Conservation (phyloP, 64 coral and sea anemone genomes). For the Trachythela sp. region DNA sequence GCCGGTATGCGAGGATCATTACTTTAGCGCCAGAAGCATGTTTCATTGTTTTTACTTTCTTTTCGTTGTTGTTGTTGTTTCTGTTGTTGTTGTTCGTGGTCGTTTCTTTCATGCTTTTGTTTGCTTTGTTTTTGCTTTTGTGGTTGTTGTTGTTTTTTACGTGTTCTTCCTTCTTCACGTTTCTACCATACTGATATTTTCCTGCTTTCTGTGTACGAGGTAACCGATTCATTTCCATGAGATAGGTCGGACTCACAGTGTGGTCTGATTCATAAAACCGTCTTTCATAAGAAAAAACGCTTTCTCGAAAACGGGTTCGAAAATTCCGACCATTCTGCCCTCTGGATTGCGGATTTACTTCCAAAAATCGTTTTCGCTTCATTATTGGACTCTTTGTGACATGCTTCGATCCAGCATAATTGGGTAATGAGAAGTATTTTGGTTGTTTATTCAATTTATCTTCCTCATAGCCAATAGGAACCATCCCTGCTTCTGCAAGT, state of each 20-base stretch:
- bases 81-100: background rate
- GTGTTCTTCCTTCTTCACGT: background rate
- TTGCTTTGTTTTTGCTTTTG: too few relatives aligned
- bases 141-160: background rate
- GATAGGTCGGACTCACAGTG: background rate
- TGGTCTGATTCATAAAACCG: background rate
- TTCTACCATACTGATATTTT: background rate
- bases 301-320: background rate
- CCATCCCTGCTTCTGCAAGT: background rate
- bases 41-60: background rate
- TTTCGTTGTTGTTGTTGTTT: background rate
- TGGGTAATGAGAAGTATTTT: background rate
- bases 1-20: conserved; percentile 13
- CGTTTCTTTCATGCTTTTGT: background rate
- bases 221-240: background rate
- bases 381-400: background rate
- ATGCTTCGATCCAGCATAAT: background rate
- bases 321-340: background rate
- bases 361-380: background rate
- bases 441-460: background rate
- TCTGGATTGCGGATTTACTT: background rate
- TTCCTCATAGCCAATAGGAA: background rate
- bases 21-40: background rate
- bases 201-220: background rate
- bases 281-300: background rate